A percentile compares a stretch with the other conserved stretches of the same genome.
phyloP scores from a whole-genome alignment of 2,797 vertebrate genomes.

The Phaenicophaeus curvirostris region DNA sequence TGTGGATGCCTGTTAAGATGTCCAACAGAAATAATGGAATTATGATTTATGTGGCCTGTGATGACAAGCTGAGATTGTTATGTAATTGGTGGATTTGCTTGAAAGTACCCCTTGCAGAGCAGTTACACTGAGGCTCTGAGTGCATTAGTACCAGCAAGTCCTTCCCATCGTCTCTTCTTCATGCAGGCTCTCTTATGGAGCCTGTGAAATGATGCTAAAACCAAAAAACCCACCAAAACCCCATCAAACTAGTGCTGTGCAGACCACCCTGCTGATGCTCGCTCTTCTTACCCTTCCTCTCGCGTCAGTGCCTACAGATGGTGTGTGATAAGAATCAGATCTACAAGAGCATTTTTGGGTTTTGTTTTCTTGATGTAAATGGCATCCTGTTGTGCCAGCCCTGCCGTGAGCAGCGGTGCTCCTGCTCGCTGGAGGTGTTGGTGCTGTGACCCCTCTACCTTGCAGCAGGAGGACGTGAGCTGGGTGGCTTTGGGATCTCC shows the following conservation, averaged over 20 bases:
- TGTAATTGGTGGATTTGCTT: not conserved
- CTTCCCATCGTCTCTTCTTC: not conserved
- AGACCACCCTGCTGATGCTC: not conserved
- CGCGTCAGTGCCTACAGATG: accelerated
- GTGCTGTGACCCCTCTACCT: not conserved
- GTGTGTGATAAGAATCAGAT: not conserved
- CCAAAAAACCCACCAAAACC: not conserved
- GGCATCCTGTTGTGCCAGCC: not conserved
- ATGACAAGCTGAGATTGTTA: not conserved
- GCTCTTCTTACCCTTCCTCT: not conserved
- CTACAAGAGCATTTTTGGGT: not conserved
- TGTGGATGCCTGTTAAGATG: not conserved
- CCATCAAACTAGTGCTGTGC: not conserved
- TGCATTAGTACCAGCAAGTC: not conserved
- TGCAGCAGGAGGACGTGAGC: accelerated
- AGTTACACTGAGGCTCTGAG: not conserved
- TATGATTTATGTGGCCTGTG: not conserved
- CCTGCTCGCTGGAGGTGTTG: not conserved
- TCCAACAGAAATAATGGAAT: conserved; percentile 5
- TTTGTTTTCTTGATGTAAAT: not conserved
- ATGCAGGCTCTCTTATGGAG: not conserved
- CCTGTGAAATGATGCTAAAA: not conserved
- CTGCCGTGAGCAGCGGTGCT: not conserved
- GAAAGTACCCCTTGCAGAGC: conserved; percentile 3
- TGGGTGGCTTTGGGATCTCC: not conserved